Evolutionary conservation across 2,888 invertebrate genomes (phyloP), one percentile per base, ranked within the genome.

Genomic region (Aspidapion aeneum): DNA sequence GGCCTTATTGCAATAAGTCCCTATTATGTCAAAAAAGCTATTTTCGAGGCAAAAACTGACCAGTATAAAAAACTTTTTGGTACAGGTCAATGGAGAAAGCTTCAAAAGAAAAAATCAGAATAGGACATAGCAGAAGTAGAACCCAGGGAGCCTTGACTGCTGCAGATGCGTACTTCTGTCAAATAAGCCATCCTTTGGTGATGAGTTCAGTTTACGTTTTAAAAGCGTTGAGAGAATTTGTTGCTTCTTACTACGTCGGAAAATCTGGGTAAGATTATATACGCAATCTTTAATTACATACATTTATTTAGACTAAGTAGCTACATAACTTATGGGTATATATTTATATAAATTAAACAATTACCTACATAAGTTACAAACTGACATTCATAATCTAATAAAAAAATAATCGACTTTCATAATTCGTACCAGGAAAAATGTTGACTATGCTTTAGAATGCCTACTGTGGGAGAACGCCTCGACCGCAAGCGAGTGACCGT

Each of bases 141-240:
- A 60, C 64, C 2, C 5, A 9, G 52, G 19, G 18, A 3, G 54
- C 54, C 1, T 58, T 18, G 51, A 18, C 55, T 5, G 1, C 54
- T n/a, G 9, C 22, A 2, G 64, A 66, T 3, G 3, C 52, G 5
- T 66, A 17, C n/a, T 2, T 64, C 12, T 76, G 74, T 63, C 71
- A 70, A 3, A 68, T 75, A 9, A 86, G 87, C 21, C 91, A 91
- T 75, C 80, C 82, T 51, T 76, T 90, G 60, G 84, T 86, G 70
- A 89, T 91, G 68, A 88, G 89, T 72, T 83, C 89, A 0, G 84
- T 85, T 65, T 85, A 87, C 71, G 87, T 90, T 0, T 78, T 90
- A 58, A 85, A 83, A 20, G 89, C 88, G 1, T 76, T 91, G 49
- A 84, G 84, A 63, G 86, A 88, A 66, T 90, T 89, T 71, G 83